phyloP scores from a whole-genome alignment of 2,113 vertebrate species.

The Dasyurus viverrinus region DNA sequence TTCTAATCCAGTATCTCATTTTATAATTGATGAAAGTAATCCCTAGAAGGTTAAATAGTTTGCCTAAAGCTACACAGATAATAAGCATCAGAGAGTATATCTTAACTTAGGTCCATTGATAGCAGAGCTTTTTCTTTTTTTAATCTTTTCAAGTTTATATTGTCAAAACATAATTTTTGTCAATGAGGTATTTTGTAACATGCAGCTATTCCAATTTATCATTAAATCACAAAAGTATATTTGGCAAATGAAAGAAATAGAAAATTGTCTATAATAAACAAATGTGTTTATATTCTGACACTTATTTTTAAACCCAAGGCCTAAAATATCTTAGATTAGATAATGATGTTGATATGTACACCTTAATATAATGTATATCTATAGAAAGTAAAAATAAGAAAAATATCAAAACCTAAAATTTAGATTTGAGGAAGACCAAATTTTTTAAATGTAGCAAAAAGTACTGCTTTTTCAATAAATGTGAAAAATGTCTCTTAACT shows the following conservation, averaged over 20 bases:
- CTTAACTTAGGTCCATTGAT: not conserved
- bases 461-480: not conserved
- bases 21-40: not conserved
- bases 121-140: not conserved
- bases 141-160: conserved; percentile 13
- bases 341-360: not conserved
- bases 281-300: not conserved
- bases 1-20: not conserved
- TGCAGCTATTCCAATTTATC: not conserved
- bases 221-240: conserved; percentile 6
- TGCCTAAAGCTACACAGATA: not conserved
- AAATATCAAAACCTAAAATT: not conserved
- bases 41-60: not conserved
- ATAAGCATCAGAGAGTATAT: not conserved
- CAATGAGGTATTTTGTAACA: not conserved
- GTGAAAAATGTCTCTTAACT: not conserved
- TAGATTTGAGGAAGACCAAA: not conserved
- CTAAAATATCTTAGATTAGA: not conserved
- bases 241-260: conserved; percentile 28
- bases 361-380: not conserved
- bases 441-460: not conserved
- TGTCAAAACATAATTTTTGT: not conserved
- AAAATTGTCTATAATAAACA: not conserved
- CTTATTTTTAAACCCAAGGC: not conserved
- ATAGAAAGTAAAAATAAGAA: not conserved